Conservation (phyloP, 1,140 invertebrate species). For the Mesaphorura yosii region DNA sequence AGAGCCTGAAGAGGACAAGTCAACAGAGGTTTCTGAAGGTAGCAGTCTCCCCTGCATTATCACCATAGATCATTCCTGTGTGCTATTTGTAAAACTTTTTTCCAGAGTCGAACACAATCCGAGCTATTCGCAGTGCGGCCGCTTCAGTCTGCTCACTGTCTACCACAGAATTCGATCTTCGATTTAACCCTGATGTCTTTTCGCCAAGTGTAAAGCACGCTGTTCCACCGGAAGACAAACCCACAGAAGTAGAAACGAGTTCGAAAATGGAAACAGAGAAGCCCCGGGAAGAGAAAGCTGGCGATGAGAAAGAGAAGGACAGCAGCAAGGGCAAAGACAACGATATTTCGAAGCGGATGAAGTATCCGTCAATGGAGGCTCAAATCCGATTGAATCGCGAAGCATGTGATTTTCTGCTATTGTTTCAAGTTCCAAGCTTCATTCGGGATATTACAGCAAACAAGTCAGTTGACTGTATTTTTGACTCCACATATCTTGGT, state of each 20-base stretch:
- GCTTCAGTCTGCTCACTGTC: constrained; percentile 81
- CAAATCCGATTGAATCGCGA: constrained; percentile 48
- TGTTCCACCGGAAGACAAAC: constrained; percentile 37
- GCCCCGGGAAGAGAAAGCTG: constrained; percentile 59
- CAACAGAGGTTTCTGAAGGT: constrained; percentile 1
- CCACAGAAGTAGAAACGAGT: constrained; percentile 38
- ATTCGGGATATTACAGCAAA: constrained; percentile 35
- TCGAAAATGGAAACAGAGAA: constrained; percentile 40
- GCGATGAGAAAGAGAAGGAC: constrained; percentile 40
- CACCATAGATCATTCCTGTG: not conserved
- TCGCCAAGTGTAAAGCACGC: constrained; percentile 82
- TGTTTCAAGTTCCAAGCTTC: constrained; percentile 85
- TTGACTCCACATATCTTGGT: not conserved
- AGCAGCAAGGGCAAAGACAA: constrained; percentile 5
- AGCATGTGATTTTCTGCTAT: constrained; percentile 86
- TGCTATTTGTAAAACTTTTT: not conserved
- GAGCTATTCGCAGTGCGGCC: constrained; percentile 80
- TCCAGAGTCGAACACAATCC: constrained; percentile 72
- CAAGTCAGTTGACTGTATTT: constrained; percentile 42
- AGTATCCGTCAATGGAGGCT: constrained; percentile 24
- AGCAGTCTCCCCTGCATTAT: not conserved
- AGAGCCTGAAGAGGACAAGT: not conserved
- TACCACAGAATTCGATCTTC: constrained; percentile 86
- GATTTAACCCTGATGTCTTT: constrained; percentile 97
- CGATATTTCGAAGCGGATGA: constrained; percentile 16